Conservation (phyloP, 2,113 vertebrate genomes). For the Myotis yumanensis region DNA sequence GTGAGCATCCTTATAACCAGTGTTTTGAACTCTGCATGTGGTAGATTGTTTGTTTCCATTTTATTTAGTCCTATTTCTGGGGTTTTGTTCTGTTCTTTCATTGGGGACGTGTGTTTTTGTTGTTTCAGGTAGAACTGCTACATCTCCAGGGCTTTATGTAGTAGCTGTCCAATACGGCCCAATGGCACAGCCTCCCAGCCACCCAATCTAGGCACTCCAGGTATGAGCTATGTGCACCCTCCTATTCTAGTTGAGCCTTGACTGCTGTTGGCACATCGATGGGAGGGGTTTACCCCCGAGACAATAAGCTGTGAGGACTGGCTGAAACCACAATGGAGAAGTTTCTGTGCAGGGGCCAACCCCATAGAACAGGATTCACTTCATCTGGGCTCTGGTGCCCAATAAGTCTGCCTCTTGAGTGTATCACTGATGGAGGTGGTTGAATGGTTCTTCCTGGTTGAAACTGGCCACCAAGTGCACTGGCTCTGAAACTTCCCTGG, state of each 20-base stretch:
- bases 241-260: background rate
- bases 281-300: background rate
- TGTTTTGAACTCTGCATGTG: background rate
- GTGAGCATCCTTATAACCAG: background rate
- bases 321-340: background rate
- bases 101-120: no score
- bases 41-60: background rate
- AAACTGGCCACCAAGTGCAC: background rate
- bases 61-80: background rate
- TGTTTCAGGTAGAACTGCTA: background rate
- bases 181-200: background rate
- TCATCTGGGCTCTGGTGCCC: background rate
- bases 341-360: background rate
- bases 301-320: background rate
- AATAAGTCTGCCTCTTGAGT: background rate
- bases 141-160: background rate
- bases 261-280: background rate
- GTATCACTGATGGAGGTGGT: background rate
- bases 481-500: background rate
- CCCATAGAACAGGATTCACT: background rate
- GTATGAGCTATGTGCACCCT: background rate
- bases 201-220: background rate
- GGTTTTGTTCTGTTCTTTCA: background rate
- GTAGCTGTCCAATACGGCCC: background rate
- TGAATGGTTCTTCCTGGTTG: background rate